Evolutionary conservation across 1,140 invertebrate species (phyloP), one percentile per base, ranked within the genome.

Genomic region (Drosophila nannoptera): DNA sequence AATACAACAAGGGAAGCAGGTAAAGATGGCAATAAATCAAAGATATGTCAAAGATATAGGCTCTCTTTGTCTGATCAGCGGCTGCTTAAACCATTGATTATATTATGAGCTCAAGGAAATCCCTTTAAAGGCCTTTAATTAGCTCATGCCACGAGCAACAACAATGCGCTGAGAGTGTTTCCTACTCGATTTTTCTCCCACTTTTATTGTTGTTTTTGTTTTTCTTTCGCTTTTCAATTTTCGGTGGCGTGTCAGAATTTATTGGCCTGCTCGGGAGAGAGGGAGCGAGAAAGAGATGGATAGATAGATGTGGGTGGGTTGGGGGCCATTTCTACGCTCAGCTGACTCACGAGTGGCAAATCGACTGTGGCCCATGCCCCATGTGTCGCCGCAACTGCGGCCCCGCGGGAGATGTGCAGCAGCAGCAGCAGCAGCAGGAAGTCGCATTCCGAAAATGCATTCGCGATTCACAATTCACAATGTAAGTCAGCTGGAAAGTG

Each of bases 161-260:
- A 22, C 1, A 22, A 22, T 22, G 22, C 22, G 22, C 22, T 22
- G 22, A 1, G 22, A 22, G 22, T 22, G 22, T 3, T 22, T 22
- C 22, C 22, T 22, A 1, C 3, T 22, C 3, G 22, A 3, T 3
- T 22, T 22, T 22, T 22, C 22, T 22, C 22, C 3, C 22, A 22
- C 22, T 22, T 12, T 9, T 33, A 29, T 42, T 35, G 3, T 35
- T 5, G 11, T 22, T 58, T 58, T 22, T 42, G 8, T 43, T 16
- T 9, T 32, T 0, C 8, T 40, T 67, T 56, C 40, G 35, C 31
- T 63, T 69, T 83, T 73, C 59, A 75, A 83, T 66, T 80, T 84
- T 86, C 80, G 67, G 83, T 84, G 61, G 80, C 80, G 80, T 84
- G 80, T 74, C 77, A 71, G 81, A 80, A 86, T 84, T 84, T 86